Evolutionary conservation across 1,140 invertebrate species (phyloP), one percentile per base, ranked within the genome.

Genomic region (Eumaeus atala): DNA sequence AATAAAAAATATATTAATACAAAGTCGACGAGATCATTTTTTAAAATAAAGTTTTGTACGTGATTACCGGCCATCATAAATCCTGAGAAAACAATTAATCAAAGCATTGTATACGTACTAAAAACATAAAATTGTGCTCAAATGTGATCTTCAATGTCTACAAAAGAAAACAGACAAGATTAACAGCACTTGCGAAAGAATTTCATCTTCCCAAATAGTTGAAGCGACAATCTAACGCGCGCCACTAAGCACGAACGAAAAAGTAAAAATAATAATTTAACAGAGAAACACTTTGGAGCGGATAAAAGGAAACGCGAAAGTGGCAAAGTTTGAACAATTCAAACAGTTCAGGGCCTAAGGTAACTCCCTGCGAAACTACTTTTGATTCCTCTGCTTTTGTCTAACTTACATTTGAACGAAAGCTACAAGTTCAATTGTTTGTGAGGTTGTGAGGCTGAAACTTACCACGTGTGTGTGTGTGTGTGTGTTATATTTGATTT

Each of bases 191-290:
- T 72, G 42, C 21, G 51, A 62, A 72, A 71, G 55, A 72, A 72
- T 67, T 67, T 61, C 58, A 58, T 54, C 59, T 66, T 61, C 48
- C 56, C 17, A 59, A 69, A 71, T 56, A 64, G 51, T 76, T 63
- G 63, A 55, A 64, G 52, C 59, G 64, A 66, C 60, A 66, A 65
- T 72, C 60, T 52, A 64, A 67, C 62, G 77, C 78, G 77, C 69
- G 59, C 62, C 75, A 72, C 72, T 69, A 63, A 69, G 57, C 73
- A 61, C 61, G 56, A 61, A 70, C 54, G 62, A 70, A 73, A 65
- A 72, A 74, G 67, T 68, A 72, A 71, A 81, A 81, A 82, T 79
- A 78, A 84, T 81, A 85, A 85, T 82, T 82, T 82, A 76, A 78
- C 69, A 72, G 61, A 70, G 67, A 68, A 76, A 80, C 73, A 74